Evolutionary conservation across 2,113 vertebrate species (phyloP).

Genomic region (Sula dactylatra): DNA sequence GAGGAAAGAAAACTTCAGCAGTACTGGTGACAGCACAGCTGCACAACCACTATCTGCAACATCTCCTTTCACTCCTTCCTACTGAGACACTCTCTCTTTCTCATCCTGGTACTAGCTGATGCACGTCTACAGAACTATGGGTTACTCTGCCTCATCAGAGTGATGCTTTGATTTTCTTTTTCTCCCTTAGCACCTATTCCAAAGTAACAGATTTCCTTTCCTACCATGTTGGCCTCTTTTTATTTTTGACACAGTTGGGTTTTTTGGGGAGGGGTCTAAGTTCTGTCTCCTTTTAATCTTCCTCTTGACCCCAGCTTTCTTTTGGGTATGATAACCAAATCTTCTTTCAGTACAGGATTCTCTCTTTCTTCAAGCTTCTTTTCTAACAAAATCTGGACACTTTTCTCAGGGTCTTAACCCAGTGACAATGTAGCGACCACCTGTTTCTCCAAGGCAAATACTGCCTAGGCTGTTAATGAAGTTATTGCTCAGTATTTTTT

Average conservation of each 20-base stretch:
- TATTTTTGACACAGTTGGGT: background rate
- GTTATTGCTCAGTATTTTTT: background rate
- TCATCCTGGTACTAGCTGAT: background rate
- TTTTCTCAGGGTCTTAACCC: background rate
- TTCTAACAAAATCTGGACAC: background rate
- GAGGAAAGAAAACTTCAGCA: background rate
- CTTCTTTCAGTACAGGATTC: background rate
- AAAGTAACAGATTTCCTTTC: background rate
- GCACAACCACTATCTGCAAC: background rate
- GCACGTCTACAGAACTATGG: background rate
- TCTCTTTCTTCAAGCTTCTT: background rate
- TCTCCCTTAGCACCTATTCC: background rate
- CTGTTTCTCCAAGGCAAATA: background rate
- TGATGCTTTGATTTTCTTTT: background rate
- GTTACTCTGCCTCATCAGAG: background rate
- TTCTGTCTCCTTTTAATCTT: background rate
- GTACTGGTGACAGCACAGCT: background rate
- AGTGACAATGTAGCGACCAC: background rate
- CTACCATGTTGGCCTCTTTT: background rate
- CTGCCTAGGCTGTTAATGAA: background rate
- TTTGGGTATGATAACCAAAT: background rate
- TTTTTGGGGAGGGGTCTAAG: fast-evolving
- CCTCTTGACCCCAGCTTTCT: background rate
- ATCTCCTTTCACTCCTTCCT: background rate
- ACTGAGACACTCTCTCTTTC: background rate